phyloP scores from a whole-genome alignment of 2,113 vertebrate genomes.

The Cygnus atratus region DNA sequence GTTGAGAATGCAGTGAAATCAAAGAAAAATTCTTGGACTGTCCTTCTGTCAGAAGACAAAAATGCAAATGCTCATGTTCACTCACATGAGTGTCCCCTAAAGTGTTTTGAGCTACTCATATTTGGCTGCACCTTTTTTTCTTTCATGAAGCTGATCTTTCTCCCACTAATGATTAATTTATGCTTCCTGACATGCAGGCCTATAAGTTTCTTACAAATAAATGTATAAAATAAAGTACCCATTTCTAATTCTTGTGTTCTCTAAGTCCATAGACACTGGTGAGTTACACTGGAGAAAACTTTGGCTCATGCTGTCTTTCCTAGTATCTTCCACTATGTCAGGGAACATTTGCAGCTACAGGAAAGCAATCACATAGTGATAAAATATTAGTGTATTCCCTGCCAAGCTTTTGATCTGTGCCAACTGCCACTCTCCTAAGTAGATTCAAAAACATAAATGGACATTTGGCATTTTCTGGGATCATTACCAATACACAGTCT shows the following conservation, averaged over 20 bases:
- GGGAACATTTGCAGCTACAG: neutral
- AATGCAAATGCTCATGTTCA: neutral
- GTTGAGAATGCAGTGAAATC: neutral
- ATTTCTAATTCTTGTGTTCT: neutral
- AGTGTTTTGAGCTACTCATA: neutral
- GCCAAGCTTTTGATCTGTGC: neutral
- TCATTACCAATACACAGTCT: neutral
- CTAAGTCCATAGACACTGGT: neutral
- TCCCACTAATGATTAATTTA: neutral
- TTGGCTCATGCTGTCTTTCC: neutral
- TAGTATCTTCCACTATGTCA: neutral
- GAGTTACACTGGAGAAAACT: neutral
- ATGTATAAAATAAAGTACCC: neutral
- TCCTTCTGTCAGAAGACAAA: neutral
- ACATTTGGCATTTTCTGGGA: constrained; percentile 49
- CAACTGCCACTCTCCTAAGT: neutral
- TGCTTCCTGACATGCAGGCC: neutral
- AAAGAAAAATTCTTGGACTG: neutral
- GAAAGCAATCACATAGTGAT: neutral
- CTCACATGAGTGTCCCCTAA: neutral
- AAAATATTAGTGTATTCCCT: neutral
- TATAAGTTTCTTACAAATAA: neutral
- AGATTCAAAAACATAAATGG: constrained; percentile 1
- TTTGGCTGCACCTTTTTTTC: neutral
- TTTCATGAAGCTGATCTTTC: neutral